Conservation (phyloP, 2,113 vertebrate species). For the Ancistrus triradiatus region DNA sequence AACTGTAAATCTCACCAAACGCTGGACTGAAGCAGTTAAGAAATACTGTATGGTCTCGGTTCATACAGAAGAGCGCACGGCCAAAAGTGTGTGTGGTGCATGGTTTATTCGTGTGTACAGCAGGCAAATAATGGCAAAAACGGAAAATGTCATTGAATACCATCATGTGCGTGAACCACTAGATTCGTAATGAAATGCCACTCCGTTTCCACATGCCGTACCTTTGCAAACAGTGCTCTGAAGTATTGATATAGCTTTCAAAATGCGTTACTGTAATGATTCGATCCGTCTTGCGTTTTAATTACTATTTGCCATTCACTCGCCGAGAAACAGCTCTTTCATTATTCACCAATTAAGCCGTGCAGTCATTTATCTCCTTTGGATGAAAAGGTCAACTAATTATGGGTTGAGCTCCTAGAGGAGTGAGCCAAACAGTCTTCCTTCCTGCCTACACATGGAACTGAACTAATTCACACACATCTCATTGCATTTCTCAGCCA, state of each 20-base stretch:
- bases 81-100: no score
- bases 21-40: no score
- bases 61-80: no score
- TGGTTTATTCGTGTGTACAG: no score
- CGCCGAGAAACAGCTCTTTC: not conserved
- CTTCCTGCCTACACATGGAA: not conserved
- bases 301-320: slow-evolving; percentile 22
- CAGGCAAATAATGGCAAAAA: slow-evolving; percentile 6
- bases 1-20: no score
- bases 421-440: not conserved
- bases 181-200: not conserved
- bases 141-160: not conserved
- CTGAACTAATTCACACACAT: not conserved
- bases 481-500: not conserved
- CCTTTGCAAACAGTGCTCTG: not conserved
- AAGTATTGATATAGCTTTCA: not conserved
- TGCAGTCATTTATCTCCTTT: slow-evolving; percentile 9
- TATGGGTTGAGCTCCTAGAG: slow-evolving; percentile 3
- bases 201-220: not conserved
- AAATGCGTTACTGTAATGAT: slow-evolving; percentile 7
- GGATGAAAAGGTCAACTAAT: slow-evolving; percentile 23
- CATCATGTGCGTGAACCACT: not conserved
- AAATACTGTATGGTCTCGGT: no score
- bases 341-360: slow-evolving; percentile 24
- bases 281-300: slow-evolving; percentile 14